Percentiles rank a stretch among this genome's conserved stretches.
These are phyloP conservation scores for Hofmannophila pseudospretella DNA, from an alignment of 2,888 invertebrate genomes.

Conservation along the genomic window DNA sequence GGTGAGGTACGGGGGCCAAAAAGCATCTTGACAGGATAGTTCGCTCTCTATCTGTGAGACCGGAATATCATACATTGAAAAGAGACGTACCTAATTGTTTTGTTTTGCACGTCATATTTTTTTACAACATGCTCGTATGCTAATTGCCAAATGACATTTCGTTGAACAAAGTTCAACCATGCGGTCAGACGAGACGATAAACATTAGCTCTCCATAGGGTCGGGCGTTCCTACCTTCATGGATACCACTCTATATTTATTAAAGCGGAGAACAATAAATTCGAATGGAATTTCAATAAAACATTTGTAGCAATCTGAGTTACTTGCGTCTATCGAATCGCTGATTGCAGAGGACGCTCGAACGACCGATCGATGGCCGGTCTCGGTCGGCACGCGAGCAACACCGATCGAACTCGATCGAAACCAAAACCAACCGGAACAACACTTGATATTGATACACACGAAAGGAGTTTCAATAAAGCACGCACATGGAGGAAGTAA, in stretches of 20 bases:
- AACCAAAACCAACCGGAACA: slow-evolving; percentile 56
- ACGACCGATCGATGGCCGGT: slow-evolving; percentile 18
- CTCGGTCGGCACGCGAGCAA: slow-evolving; percentile 50
- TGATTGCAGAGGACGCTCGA: slow-evolving; percentile 44
- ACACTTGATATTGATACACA: slow-evolving; percentile 22
- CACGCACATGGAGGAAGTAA: slow-evolving; percentile 37
- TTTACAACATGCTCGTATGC: no score
- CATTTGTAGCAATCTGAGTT: slow-evolving; percentile 18
- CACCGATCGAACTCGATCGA: slow-evolving; percentile 34
- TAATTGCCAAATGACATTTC: no score
- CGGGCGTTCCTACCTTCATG: no score
- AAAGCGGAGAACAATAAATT: slow-evolving; percentile 18
- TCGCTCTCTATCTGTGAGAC: no score
- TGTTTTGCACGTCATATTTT: no score
- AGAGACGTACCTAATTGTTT: no score
- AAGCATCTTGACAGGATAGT: no score
- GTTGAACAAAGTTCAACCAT: no score
- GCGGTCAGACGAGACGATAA: no score
- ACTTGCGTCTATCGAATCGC: slow-evolving; percentile 49
- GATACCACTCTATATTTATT: slow-evolving; percentile 11
- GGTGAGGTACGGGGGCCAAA: no score
- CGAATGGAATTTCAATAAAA: slow-evolving; percentile 41
- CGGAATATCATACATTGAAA: no score
- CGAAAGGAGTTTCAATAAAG: slow-evolving; percentile 12
- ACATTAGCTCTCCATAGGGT: no score